Evolutionary conservation across 2,797 vertebrate species (phyloP).

Genomic region (Micromesistius poutassou): DNA sequence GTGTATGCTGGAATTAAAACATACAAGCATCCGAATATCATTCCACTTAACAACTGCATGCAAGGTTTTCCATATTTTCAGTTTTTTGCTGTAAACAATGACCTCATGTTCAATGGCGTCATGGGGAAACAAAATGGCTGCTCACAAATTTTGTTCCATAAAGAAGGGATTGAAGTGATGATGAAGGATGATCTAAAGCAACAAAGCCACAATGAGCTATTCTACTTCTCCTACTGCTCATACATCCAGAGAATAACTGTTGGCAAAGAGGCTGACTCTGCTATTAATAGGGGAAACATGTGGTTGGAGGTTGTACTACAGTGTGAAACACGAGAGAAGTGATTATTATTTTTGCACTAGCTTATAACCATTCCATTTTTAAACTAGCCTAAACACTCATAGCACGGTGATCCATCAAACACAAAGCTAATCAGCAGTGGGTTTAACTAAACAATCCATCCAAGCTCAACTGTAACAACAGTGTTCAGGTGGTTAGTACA

Average conservation of each 20-base stretch:
- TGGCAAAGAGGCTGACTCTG: background rate
- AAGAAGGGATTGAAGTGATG: background rate
- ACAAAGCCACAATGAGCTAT: background rate
- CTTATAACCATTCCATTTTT: background rate
- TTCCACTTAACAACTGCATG: background rate
- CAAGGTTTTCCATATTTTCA: background rate
- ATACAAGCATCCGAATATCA: background rate
- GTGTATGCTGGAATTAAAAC: background rate
- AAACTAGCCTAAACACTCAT: background rate
- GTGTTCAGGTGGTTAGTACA: background rate
- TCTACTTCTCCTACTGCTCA: background rate
- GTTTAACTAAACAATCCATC: background rate
- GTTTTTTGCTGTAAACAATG: background rate
- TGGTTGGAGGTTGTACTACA: background rate
- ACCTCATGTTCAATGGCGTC: background rate
- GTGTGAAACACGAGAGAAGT: background rate
- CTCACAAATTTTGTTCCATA: background rate
- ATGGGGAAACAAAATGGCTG: background rate
- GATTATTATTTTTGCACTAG: background rate
- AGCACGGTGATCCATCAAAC: background rate
- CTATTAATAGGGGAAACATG: background rate
- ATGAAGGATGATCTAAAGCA: background rate
- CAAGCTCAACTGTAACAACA: background rate
- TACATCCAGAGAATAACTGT: background rate
- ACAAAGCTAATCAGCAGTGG: background rate